Evolutionary conservation across 2,888 invertebrate species (phyloP).

Genomic region (Catocala sponsa): DNA sequence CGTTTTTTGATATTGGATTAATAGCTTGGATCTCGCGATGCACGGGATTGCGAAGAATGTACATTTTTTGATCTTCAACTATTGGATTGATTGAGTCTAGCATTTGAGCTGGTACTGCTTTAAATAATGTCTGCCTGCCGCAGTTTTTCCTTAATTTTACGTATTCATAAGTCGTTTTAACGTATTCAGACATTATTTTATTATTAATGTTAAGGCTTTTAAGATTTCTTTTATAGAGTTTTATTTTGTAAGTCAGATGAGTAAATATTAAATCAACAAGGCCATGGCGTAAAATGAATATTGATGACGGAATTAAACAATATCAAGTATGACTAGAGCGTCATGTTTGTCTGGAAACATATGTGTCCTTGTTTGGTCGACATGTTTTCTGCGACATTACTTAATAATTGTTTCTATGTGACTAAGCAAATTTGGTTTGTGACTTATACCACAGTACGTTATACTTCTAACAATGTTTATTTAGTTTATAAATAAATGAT

Average conservation of each 20-base stretch:
- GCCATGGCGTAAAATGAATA: conserved; percentile 65
- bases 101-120: conserved; percentile 73
- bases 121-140: conserved; percentile 84
- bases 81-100: conserved; percentile 79
- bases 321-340: conserved; percentile 57
- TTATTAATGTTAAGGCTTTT: conserved; percentile 18
- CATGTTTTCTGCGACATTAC: conserved; percentile 42
- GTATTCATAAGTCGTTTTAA: conserved; percentile 77
- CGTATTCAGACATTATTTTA: conserved; percentile 60
- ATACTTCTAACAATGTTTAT: neutral
- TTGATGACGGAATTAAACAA: conserved; percentile 62
- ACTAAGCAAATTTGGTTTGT: conserved; percentile 6
- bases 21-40: conserved; percentile 81
- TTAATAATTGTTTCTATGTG: conserved; percentile 22
- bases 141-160: conserved; percentile 82
- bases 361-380: conserved; percentile 74
- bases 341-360: conserved; percentile 66
- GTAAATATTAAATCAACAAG: conserved; percentile 68
- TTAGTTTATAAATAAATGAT: neutral
- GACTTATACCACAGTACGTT: no score
- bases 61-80: conserved; percentile 72
- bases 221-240: conserved; percentile 22
- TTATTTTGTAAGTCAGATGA: conserved; percentile 44
- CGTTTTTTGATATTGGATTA: conserved; percentile 78
- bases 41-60: conserved; percentile 85